Conservation (phyloP, 2,888 invertebrate genomes). For the Neoitamus cyanurus region DNA sequence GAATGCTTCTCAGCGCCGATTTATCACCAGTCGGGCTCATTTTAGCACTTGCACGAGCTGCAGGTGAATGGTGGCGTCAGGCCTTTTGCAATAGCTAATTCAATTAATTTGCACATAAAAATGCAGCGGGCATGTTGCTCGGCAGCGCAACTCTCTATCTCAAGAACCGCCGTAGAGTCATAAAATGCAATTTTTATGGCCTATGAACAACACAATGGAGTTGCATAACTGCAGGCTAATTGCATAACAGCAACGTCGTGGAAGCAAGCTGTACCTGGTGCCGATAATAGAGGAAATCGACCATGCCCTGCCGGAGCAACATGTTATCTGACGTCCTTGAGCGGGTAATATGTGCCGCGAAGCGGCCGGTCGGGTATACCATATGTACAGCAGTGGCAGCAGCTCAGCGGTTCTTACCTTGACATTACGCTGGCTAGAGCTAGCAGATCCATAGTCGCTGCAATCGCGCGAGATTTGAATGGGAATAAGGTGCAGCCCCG, state of each 20-base stretch:
- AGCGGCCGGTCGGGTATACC: neutral
- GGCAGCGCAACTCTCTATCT: neutral
- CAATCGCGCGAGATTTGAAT: slow-evolving; percentile 8
- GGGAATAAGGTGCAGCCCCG: slow-evolving; percentile 22
- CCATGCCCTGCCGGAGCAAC: slow-evolving; percentile 4
- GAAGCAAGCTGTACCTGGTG: slow-evolving; percentile 10
- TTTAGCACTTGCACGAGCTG: neutral
- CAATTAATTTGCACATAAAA: slow-evolving; percentile 42
- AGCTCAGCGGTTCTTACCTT: slow-evolving; percentile 1
- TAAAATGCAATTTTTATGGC: slow-evolving; percentile 44
- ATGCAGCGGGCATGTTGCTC: slow-evolving; percentile 21
- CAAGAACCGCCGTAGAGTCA: slow-evolving; percentile 19
- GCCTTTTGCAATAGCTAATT: slow-evolving; percentile 28
- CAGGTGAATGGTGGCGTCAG: slow-evolving; percentile 44
- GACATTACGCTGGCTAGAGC: slow-evolving; percentile 22
- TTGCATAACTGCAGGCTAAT: slow-evolving; percentile 45
- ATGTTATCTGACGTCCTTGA: slow-evolving; percentile 23
- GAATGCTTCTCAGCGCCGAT: neutral
- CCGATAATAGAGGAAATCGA: slow-evolving; percentile 34
- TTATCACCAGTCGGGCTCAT: neutral
- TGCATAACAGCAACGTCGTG: slow-evolving; percentile 20
- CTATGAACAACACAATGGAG: slow-evolving; percentile 43
- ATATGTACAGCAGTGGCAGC: neutral
- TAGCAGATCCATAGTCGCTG: neutral
- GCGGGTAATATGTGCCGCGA: neutral